These are phyloP conservation scores for Cryptotis parvus DNA, from an alignment of 2,113 vertebrate genomes.

Conservation along the genomic window DNA sequence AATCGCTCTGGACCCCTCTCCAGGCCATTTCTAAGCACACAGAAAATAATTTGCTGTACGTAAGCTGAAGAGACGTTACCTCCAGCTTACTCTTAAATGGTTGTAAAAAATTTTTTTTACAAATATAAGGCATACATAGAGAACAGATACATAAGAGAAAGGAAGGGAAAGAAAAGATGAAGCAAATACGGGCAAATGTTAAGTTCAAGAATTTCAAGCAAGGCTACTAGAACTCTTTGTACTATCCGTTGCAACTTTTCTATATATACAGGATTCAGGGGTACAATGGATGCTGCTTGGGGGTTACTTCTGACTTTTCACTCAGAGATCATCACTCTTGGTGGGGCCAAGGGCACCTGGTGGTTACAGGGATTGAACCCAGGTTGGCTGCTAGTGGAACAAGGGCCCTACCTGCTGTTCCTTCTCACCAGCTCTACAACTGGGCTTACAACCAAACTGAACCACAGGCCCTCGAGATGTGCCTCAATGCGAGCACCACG, in stretches of 20 bases:
- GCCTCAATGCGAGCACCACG: too few species aligned
- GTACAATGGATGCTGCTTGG: too few species aligned
- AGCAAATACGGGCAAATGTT: background rate
- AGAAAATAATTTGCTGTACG: background rate
- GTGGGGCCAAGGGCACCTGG: too few species aligned
- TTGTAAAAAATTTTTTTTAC: background rate
- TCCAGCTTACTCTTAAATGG: background rate
- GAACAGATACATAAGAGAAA: background rate
- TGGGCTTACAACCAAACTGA: background rate
- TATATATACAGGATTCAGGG: background rate
- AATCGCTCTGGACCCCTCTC: too few species aligned
- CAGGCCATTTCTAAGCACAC: background rate
- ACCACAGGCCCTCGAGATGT: too few species aligned
- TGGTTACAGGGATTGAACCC: too few species aligned
- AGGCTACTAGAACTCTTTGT: background rate
- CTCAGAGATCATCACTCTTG: too few species aligned
- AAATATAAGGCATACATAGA: background rate
- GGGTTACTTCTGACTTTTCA: too few species aligned
- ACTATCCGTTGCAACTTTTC: background rate
- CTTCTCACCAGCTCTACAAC: background rate
- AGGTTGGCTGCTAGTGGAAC: too few species aligned
- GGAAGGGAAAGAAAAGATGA: background rate
- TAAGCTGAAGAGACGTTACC: background rate
- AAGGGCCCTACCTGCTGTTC: background rate
- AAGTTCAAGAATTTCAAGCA: background rate